Evolutionary conservation across 1,140 invertebrate species (phyloP).

Genomic region (Myzus persicae): DNA sequence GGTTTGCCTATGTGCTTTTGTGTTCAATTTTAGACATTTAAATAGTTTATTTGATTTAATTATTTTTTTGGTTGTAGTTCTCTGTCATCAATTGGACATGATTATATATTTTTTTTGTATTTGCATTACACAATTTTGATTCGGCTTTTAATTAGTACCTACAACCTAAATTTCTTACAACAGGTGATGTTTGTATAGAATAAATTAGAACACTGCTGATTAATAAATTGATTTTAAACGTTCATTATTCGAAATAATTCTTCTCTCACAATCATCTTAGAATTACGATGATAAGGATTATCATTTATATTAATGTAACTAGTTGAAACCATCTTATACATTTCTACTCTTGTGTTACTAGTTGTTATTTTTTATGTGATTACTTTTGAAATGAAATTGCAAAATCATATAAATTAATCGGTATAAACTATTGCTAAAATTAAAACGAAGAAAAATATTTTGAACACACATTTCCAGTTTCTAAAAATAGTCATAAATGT

Average conservation of each 20-base stretch:
- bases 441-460: neutral
- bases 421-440: neutral
- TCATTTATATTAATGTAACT: neutral
- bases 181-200: neutral
- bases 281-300: neutral
- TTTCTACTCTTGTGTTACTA: neutral
- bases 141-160: neutral
- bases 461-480: neutral
- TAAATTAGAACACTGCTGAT: neutral
- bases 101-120: neutral
- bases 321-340: neutral
- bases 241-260: neutral
- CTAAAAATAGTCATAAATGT: neutral
- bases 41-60: neutral
- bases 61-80: neutral
- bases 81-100: neutral
- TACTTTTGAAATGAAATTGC: neutral
- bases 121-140: neutral
- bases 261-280: neutral
- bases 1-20: slow-evolving; percentile 48
- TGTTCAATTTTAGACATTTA: slow-evolving; percentile 9
- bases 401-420: neutral
- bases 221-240: neutral
- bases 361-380: neutral
- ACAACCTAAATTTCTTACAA: neutral